Percentiles rank a stretch among this genome's conserved stretches.
phyloP scores from a whole-genome alignment of 2,113 vertebrate genomes.

The Chelonoidis abingdonii region DNA sequence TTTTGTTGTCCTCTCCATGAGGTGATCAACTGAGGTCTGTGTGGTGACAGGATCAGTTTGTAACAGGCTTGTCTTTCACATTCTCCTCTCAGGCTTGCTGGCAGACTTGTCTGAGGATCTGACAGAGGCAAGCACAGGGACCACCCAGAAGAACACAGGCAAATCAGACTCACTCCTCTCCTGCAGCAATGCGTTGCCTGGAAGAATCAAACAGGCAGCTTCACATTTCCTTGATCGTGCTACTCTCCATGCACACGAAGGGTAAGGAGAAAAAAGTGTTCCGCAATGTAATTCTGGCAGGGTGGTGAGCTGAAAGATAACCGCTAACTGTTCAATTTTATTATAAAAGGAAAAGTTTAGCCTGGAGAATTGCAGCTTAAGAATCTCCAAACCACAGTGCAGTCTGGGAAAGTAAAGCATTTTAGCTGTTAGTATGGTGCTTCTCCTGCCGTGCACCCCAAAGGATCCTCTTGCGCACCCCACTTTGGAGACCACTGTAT shows the following conservation, averaged over 20 bases:
- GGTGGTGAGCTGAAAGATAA: conserved; percentile 43
- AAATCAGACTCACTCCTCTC: conserved; percentile 5
- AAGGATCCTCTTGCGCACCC: no score
- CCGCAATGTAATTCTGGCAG: conserved; percentile 37
- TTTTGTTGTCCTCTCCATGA: conserved; percentile 72
- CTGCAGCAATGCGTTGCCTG: conserved; percentile 58
- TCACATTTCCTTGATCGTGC: conserved; percentile 73
- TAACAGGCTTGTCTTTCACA: conserved; percentile 71
- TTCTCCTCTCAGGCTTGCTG: conserved; percentile 73
- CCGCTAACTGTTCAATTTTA: background rate
- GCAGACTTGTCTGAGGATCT: conserved; percentile 68
- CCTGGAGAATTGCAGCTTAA: background rate
- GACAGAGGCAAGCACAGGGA: background rate
- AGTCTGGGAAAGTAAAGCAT: background rate
- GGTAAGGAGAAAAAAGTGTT: conserved; percentile 80
- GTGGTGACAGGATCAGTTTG: conserved; percentile 62
- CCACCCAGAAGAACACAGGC: background rate
- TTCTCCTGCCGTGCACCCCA: background rate
- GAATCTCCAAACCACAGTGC: background rate
- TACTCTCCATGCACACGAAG: conserved; percentile 75
- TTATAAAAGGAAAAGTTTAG: background rate
- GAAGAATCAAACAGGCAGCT: conserved; percentile 69
- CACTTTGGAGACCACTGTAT: no score
- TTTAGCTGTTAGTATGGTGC: background rate
- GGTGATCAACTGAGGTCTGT: conserved; percentile 73